Evolutionary conservation across 2,888 invertebrate genomes (phyloP).

Genomic region (Cataglyphis rosenhaueri): DNA sequence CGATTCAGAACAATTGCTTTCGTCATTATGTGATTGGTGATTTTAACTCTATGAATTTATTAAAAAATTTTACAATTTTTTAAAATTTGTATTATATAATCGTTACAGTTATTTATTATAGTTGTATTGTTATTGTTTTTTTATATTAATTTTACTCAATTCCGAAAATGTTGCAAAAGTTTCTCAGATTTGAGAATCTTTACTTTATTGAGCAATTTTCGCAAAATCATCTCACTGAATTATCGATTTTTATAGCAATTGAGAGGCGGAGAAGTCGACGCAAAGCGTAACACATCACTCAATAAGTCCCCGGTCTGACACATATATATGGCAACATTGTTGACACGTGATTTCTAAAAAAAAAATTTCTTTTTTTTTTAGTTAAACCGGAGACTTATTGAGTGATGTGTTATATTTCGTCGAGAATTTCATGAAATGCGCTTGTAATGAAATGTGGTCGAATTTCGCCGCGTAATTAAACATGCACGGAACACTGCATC

Average conservation of each 20-base stretch:
- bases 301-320: too few relatives aligned
- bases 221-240: not conserved
- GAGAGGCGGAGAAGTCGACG: not conserved
- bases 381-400: too few relatives aligned
- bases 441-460: slow-evolving; percentile 28
- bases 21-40: not conserved
- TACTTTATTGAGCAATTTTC: slow-evolving; percentile 2
- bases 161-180: not conserved
- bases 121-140: not conserved
- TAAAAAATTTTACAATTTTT: not conserved
- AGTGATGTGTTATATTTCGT: not conserved
- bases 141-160: not conserved
- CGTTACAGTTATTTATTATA: not conserved
- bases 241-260: not conserved
- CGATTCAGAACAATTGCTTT: not conserved
- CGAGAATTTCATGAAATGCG: slow-evolving; percentile 10
- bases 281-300: not conserved
- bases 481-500: slow-evolving; percentile 12
- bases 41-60: not conserved
- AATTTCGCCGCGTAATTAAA: slow-evolving; percentile 39
- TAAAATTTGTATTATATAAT: not conserved
- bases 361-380: too few relatives aligned
- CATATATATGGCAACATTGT: too few relatives aligned
- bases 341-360: too few relatives aligned
- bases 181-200: not conserved